Evolutionary conservation across 2,113 vertebrate genomes (phyloP), one percentile per base, ranked within the genome.

Genomic region (Macquaria australasica): DNA sequence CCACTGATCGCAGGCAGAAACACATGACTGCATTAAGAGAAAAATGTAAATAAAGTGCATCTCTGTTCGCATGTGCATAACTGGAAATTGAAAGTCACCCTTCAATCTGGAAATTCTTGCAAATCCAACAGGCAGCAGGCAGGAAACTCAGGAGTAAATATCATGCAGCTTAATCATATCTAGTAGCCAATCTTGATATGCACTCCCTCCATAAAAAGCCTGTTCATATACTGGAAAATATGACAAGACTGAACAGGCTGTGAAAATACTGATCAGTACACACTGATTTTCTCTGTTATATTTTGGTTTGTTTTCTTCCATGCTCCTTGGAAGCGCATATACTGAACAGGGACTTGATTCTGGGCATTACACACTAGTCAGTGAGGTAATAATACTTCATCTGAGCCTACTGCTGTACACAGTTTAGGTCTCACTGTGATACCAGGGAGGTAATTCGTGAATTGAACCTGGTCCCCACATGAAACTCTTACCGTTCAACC

Each of bases 221-320:
- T 39, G 5, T 73, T 77, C 34, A 55, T 41, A 51, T 34, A 25
- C 78, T 81, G 66, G 66, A 77, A 90, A 81, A 83, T 37, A 81
- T 18, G 18, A 60, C 82, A 85, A 76, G 77, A 81, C 51, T 45
- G 66, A 84, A 72, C 72, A 87, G 34, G 81, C 63, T 84, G 62
- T 64, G 77, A 9, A 83, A 56, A 83, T 25, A 67, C 15, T 56
- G 43, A 74, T 31, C 43, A 56, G 50, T 15, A 31, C 66, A 53
- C 21, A 12, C 50, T 69, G 69, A 74, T 83, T 84, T 60, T 51
- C 28, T 67, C 3, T 55, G 0, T 79, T n/a, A 23, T 73, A 59
- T 59, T 79, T 73, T 67, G 20, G 50, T 53, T 77, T 64, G 59
- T 64, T 77, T 71, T 67, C 31, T 69, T 14, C 28, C 51, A 15